phyloP scores from a whole-genome alignment of 2,113 vertebrate genomes.

The Empidonax alnorum region DNA sequence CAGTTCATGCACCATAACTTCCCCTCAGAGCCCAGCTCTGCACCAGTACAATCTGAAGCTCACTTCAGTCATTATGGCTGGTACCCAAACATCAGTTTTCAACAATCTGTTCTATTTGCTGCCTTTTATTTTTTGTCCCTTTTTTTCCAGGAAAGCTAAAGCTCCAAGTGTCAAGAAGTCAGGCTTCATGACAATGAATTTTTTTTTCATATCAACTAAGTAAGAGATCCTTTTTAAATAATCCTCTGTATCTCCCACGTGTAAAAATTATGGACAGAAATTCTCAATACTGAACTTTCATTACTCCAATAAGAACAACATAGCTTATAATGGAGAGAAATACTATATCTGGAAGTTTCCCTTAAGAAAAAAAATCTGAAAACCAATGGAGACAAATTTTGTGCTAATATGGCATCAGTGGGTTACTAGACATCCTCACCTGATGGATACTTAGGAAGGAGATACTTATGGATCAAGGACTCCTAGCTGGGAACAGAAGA shows the following conservation, averaged over 20 bases:
- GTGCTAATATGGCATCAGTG: background rate
- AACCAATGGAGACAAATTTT: background rate
- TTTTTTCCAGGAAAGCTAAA: accelerated
- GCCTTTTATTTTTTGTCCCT: background rate
- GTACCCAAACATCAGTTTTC: background rate
- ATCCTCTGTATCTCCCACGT: background rate
- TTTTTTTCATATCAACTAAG: background rate
- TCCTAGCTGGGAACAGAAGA: background rate
- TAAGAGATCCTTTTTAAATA: background rate
- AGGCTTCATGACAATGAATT: background rate
- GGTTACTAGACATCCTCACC: background rate
- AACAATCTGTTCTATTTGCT: background rate
- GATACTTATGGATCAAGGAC: background rate
- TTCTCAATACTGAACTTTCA: background rate
- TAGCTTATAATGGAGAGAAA: background rate
- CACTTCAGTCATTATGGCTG: background rate
- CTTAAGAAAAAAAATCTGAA: background rate
- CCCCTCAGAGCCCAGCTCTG: background rate
- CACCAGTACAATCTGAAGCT: background rate
- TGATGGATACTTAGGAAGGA: background rate
- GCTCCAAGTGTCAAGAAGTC: background rate
- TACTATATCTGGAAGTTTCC: background rate
- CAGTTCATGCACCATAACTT: background rate
- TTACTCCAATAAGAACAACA: background rate
- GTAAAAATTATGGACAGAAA: background rate